Percentiles rank a stretch among this genome's conserved stretches.
These are phyloP conservation scores for Steatocranus sp. DNA, from an alignment of 2,797 vertebrate species.

Conservation along the genomic window DNA sequence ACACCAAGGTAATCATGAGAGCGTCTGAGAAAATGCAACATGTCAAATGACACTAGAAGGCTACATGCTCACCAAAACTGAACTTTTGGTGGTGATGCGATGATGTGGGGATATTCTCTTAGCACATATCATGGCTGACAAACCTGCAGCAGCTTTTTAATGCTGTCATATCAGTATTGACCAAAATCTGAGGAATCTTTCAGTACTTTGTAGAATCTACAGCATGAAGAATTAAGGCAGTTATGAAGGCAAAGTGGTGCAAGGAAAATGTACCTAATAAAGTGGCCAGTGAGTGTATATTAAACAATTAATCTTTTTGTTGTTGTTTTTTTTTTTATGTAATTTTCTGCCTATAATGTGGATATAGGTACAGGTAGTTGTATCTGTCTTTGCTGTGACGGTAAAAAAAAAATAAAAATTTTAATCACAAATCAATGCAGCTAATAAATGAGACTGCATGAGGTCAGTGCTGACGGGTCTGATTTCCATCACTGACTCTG, in stretches of 20 bases:
- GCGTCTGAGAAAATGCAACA: neutral
- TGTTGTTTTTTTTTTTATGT: neutral
- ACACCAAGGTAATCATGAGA: neutral
- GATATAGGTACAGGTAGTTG: neutral
- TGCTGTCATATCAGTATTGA: neutral
- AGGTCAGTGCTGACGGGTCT: neutral
- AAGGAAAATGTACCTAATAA: neutral
- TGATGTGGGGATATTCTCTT: neutral
- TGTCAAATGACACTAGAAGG: neutral
- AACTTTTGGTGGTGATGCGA: neutral
- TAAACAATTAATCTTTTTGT: neutral
- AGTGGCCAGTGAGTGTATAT: neutral
- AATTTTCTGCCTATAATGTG: neutral
- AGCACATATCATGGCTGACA: neutral
- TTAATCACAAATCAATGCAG: neutral
- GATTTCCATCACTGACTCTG: neutral
- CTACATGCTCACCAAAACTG: neutral
- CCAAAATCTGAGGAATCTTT: neutral
- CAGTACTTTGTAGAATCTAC: neutral
- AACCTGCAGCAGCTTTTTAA: neutral
- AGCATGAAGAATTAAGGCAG: neutral
- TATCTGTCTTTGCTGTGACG: neutral
- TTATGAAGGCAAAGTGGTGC: neutral
- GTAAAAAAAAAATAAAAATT: fast-evolving
- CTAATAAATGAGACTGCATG: neutral